These are phyloP conservation scores for Cantharis lateralis DNA, from an alignment of 2,888 invertebrate species.

Conservation along the genomic window DNA sequence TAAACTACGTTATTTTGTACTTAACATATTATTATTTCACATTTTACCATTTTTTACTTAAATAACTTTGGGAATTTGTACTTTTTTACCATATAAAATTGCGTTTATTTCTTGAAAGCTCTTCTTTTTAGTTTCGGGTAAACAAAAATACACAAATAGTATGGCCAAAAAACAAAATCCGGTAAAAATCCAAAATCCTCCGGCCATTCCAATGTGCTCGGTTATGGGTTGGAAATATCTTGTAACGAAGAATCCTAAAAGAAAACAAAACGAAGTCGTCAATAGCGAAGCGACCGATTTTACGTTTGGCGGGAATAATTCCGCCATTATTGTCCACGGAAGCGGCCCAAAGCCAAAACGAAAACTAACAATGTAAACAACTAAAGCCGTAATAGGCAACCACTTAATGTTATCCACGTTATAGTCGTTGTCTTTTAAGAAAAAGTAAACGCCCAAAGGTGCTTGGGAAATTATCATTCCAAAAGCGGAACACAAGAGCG, in stretches of 20 bases:
- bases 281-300: conserved; percentile 74
- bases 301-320: conserved; percentile 78
- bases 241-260: conserved; percentile 72
- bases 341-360: conserved; percentile 73
- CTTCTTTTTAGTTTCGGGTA: conserved; percentile 87
- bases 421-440: conserved; percentile 61
- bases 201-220: conserved; percentile 61
- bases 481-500: conserved; percentile 70
- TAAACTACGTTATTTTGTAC: neutral
- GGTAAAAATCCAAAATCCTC: conserved; percentile 72
- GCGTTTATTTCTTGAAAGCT: conserved; percentile 71
- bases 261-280: conserved; percentile 76
- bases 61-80: neutral
- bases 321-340: conserved; percentile 82
- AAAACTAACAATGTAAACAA: conserved; percentile 74
- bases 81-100: conserved; percentile 34
- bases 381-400: conserved; percentile 71
- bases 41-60: no score
- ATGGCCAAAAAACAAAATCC: conserved; percentile 62
- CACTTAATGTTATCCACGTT: conserved; percentile 61
- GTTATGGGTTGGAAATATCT: conserved; percentile 66
- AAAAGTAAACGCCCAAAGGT: conserved; percentile 63
- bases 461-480: conserved; percentile 69
- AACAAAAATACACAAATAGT: conserved; percentile 70
- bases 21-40: neutral